These are phyloP conservation scores for Digitonthophagus gazella DNA, from an alignment of 2,888 invertebrate species.

Conservation along the genomic window DNA sequence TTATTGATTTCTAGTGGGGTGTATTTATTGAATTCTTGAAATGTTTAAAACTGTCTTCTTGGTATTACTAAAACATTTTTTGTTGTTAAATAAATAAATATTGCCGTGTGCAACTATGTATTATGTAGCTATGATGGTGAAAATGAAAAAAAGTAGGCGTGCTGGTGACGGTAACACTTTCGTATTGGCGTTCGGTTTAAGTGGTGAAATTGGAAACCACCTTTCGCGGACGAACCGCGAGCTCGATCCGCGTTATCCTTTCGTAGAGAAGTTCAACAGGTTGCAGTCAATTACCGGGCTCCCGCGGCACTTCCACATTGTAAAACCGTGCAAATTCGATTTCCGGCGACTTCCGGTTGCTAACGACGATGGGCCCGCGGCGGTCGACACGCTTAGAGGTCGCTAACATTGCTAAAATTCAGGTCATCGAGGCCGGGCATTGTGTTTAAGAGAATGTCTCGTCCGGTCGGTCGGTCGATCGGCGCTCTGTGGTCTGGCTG, in stretches of 20 bases:
- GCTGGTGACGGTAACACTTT: too few species aligned
- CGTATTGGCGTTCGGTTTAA: too few species aligned
- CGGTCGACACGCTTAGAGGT: background rate
- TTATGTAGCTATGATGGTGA: too few species aligned
- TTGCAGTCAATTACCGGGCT: background rate
- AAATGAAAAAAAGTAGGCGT: too few species aligned
- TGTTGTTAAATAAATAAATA: too few species aligned
- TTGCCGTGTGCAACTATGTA: too few species aligned
- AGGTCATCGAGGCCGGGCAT: background rate
- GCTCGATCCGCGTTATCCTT: background rate
- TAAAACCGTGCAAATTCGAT: background rate
- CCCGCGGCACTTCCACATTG: background rate
- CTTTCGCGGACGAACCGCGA: background rate
- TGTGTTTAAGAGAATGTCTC: background rate
- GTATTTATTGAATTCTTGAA: too few species aligned
- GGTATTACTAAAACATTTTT: too few species aligned
- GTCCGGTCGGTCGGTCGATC: background rate
- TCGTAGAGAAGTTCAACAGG: background rate
- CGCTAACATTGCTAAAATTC: background rate
- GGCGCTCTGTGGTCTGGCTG: background rate
- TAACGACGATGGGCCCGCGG: background rate
- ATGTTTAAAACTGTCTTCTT: too few species aligned
- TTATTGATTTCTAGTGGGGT: too few species aligned
- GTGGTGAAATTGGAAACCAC: background rate
- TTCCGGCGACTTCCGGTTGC: background rate